A percentile compares a stretch with the other conserved stretches of the same genome.
phyloP scores from a whole-genome alignment of 2,888 invertebrate genomes.

The Flexamia atlantica region DNA sequence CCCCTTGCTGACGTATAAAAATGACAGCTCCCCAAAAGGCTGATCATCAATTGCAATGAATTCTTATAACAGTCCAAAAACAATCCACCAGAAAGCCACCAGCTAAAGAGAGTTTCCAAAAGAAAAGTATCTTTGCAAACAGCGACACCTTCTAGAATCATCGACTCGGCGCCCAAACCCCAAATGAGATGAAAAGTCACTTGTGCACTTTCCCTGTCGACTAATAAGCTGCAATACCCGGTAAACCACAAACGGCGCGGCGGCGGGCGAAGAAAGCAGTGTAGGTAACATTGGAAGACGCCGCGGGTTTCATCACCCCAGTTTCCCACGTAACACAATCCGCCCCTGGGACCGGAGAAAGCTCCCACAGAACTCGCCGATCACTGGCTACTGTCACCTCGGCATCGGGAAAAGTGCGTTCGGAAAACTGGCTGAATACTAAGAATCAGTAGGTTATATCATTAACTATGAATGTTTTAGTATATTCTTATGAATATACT shows the following conservation, averaged over 20 bases:
- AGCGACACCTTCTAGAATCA: too few relatives aligned
- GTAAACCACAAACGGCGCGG: slow-evolving; percentile 13
- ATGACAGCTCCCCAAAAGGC: too few relatives aligned
- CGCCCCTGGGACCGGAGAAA: not conserved
- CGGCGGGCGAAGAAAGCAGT: slow-evolving; percentile 22
- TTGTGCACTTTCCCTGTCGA: slow-evolving; percentile 6
- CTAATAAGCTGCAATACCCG: slow-evolving; percentile 22
- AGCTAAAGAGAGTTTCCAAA: too few relatives aligned
- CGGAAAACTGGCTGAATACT: not conserved
- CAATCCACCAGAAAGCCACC: too few relatives aligned
- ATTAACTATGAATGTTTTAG: too few relatives aligned
- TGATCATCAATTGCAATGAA: too few relatives aligned
- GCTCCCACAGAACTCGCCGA: not conserved
- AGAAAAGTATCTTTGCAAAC: too few relatives aligned
- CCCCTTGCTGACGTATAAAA: too few relatives aligned
- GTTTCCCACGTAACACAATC: slow-evolving; percentile 50
- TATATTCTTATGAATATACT: too few relatives aligned
- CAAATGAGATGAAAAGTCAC: not conserved
- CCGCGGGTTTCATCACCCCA: slow-evolving; percentile 37
- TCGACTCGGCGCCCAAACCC: too few relatives aligned
- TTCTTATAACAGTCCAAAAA: too few relatives aligned
- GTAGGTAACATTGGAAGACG: not conserved
- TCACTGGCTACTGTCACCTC: not conserved
- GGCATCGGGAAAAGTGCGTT: not conserved
- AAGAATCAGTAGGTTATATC: too few relatives aligned